Conservation (phyloP, 2,888 invertebrate species). For the Sepiola atlantica region DNA sequence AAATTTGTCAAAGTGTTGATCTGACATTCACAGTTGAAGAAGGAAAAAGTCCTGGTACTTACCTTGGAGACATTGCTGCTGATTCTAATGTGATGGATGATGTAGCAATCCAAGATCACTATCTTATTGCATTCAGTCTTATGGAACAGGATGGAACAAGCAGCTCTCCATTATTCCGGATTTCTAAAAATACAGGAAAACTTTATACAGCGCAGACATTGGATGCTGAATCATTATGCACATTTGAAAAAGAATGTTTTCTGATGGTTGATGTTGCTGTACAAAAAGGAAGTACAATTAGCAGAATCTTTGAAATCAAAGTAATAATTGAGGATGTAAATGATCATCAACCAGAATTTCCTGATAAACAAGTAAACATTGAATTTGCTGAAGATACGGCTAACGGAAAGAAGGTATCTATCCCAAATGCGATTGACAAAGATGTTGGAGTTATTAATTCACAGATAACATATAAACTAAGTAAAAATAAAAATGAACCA, state of each 20-base stretch:
- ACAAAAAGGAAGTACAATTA: not conserved
- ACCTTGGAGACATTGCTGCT: not conserved
- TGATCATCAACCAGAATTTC: not conserved
- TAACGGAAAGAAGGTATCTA: not conserved
- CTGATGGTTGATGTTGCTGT: not conserved
- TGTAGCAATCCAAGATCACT: not conserved
- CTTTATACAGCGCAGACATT: not conserved
- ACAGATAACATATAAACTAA: not conserved
- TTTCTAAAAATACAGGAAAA: not conserved
- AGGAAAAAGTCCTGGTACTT: not conserved
- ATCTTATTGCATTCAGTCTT: not conserved
- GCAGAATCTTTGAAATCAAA: not conserved
- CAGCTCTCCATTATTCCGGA: not conserved
- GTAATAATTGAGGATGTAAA: not conserved
- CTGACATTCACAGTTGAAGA: not conserved
- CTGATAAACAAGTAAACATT: not conserved
- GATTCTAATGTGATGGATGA: constrained; percentile 1
- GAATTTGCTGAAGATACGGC: not conserved
- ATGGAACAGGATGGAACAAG: not conserved
- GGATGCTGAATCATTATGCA: not conserved
- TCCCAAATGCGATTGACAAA: not conserved
- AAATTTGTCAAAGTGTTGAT: not conserved
- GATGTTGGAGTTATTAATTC: not conserved
- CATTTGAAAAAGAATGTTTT: not conserved
- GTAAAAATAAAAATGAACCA: not conserved